Evolutionary conservation across 2,888 invertebrate species (phyloP).

Genomic region (Cerastoderma edule): DNA sequence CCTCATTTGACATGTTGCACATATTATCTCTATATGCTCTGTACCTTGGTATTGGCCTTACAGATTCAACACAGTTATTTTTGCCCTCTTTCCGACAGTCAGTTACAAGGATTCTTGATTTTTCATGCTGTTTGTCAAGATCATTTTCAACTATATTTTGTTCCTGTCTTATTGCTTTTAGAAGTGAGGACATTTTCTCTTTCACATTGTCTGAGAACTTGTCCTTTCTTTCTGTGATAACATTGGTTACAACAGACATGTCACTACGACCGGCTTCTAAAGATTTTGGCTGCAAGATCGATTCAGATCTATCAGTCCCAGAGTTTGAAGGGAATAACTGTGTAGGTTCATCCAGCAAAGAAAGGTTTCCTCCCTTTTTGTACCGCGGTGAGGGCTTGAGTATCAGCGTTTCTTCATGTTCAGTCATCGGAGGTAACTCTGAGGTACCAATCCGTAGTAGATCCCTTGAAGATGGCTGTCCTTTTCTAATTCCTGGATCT

Average conservation of each 20-base stretch:
- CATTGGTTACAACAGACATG: slow-evolving; percentile 37
- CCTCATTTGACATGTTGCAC: neutral
- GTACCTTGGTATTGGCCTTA: slow-evolving; percentile 13
- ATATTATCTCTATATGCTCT: slow-evolving; percentile 8
- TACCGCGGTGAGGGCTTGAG: slow-evolving; percentile 43
- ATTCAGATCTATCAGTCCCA: neutral
- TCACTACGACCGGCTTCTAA: slow-evolving; percentile 12
- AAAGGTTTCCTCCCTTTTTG: slow-evolving; percentile 16
- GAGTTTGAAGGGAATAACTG: neutral
- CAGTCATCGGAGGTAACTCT: slow-evolving; percentile 19
- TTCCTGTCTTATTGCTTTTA: slow-evolving; percentile 51
- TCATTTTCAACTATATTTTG: slow-evolving; percentile 50
- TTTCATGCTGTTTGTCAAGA: slow-evolving; percentile 34
- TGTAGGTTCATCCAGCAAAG: slow-evolving; percentile 2
- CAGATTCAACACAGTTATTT: neutral
- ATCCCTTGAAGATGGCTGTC: slow-evolving; percentile 61
- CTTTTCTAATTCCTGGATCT: slow-evolving; percentile 56
- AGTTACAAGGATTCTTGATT: neutral
- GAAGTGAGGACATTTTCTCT: slow-evolving; percentile 47
- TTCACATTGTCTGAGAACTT: slow-evolving; percentile 49
- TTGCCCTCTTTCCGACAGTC: neutral
- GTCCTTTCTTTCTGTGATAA: slow-evolving; percentile 23
- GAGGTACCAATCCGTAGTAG: slow-evolving; percentile 65
- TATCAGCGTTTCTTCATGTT: slow-evolving; percentile 27
- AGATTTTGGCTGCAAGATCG: neutral